phyloP scores from a whole-genome alignment of 2,113 vertebrate genomes.

The Bettongia penicillata region DNA sequence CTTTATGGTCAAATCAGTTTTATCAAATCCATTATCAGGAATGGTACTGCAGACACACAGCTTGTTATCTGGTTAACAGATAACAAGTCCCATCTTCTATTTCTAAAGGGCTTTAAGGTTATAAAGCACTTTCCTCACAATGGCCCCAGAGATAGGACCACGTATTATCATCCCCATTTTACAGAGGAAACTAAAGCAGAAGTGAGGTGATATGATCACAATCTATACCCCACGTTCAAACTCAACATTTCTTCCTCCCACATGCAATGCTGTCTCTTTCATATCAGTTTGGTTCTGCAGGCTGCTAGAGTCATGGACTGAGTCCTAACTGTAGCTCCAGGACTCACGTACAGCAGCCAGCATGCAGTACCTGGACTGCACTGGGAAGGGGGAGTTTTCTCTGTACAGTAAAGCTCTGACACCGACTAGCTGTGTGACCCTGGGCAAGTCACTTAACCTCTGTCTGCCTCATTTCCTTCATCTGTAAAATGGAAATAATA shows the following conservation, averaged over 20 bases:
- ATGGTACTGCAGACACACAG: neutral
- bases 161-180: neutral
- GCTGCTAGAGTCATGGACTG: neutral
- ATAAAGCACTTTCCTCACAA: neutral
- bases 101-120: neutral
- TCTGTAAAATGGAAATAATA: neutral
- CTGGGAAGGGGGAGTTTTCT: neutral
- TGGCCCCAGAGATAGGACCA: neutral
- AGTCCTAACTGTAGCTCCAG: neutral
- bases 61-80: neutral
- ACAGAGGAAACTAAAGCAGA: neutral
- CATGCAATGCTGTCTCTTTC: neutral
- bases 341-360: neutral
- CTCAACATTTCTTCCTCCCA: neutral
- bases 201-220: neutral
- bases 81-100: neutral
- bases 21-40: neutral
- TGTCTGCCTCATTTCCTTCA: neutral
- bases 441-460: neutral
- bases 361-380: neutral
- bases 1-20: neutral
- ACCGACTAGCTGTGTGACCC: neutral
- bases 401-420: neutral
- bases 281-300: neutral
- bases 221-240: neutral